Evolutionary conservation across 2,888 invertebrate species (phyloP), one percentile per base, ranked within the genome.

Genomic region (Erebia epiphron): DNA sequence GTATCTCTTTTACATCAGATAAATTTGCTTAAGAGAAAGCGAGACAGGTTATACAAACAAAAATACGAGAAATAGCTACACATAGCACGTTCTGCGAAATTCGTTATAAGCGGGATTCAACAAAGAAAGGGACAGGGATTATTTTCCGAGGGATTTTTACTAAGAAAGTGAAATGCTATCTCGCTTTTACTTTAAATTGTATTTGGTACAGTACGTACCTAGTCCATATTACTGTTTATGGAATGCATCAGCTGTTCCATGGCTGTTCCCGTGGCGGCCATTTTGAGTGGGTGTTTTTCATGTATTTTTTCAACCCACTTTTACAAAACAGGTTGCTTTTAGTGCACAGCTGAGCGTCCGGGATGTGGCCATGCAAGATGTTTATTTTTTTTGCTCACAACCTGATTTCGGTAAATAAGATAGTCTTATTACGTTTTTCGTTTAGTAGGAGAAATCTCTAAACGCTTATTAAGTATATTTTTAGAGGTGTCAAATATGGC

Each of bases 201-300:
- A 10, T 56, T 41, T 7, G 1, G 14, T 56, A n/a, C 0, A 13
- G 50, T 50, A 8, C 46, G 11, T 56, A n/a, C 1, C 43, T 9
- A 54, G 52, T 11, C 41, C 54, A 11, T 54, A 41, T 64, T 41
- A 49, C 49, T 58, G 46, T 58, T 26, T 57, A 49, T 11, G 67
- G 67, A 67, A 69, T 35, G 69, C 61, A 68, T 75, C 75, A 75
- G 75, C 73, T 75, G 75, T 75, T 73, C 8, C 54, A 21, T 73
- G 73, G 75, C 75, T 75, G 75, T 75, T 73, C 8, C 60, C 41
- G 8, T 43, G 4, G 18, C 50, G 49, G 52, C 64, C 52, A 41
- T 52, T 21, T 54, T 49, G 57, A 35, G 69, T 60, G 69, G 49
- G 26, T 70, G 58, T 68, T 71, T 71, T 65, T 68, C 46, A 46